These are phyloP conservation scores for Anisognathus igniventris DNA, from an alignment of 2,797 vertebrate species.

Conservation along the genomic window DNA sequence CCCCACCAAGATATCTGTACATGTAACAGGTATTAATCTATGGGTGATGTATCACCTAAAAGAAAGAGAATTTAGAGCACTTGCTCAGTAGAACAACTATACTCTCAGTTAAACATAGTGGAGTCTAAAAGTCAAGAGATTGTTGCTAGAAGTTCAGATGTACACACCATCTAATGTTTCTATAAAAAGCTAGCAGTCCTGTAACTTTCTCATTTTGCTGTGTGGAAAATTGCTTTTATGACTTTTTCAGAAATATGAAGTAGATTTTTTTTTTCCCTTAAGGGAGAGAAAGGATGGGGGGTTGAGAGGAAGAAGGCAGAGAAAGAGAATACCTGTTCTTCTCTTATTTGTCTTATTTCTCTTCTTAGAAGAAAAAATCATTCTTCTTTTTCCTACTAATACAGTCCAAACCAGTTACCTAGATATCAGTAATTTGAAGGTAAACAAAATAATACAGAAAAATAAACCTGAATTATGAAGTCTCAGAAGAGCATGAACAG, in stretches of 20 bases:
- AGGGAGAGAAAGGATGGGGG: background rate
- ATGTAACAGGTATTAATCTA: background rate
- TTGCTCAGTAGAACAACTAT: background rate
- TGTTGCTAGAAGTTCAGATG: background rate
- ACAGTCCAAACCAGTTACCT: background rate
- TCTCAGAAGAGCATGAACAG: background rate
- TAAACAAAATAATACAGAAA: background rate
- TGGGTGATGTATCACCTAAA: fast-evolving
- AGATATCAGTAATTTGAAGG: background rate
- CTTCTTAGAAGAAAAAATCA: background rate
- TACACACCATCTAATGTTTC: background rate
- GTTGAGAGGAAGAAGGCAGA: fast-evolving
- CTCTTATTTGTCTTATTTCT: background rate
- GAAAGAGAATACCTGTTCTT: background rate
- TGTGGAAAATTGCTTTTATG: background rate
- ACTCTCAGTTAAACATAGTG: background rate
- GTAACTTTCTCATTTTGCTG: background rate
- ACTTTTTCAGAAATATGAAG: background rate
- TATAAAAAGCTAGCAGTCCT: background rate
- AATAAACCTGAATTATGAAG: background rate
- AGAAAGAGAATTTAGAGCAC: background rate
- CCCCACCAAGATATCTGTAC: background rate
- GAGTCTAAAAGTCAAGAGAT: background rate
- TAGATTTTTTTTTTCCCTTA: background rate
- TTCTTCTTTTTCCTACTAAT: background rate